phyloP scores from a whole-genome alignment of 2,888 invertebrate species.

The Polymixis lichenea region DNA sequence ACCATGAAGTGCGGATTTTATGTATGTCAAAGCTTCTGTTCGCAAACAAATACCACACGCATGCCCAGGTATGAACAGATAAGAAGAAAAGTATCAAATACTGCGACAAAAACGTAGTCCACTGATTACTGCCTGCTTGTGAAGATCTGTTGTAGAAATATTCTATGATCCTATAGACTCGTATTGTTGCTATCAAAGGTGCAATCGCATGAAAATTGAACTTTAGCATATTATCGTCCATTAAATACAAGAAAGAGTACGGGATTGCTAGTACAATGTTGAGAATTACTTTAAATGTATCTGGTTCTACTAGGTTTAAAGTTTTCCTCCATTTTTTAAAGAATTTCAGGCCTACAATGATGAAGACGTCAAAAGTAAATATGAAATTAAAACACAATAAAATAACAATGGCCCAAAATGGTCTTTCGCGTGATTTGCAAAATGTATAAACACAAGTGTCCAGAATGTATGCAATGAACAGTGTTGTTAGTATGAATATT shows the following conservation, averaged over 20 bases:
- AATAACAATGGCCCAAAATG: constrained; percentile 77
- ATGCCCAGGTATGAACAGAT: constrained; percentile 86
- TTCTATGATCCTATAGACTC: constrained; percentile 84
- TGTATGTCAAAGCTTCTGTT: constrained; percentile 81
- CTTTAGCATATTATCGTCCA: constrained; percentile 63
- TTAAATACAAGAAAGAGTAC: constrained; percentile 81
- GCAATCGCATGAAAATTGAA: constrained; percentile 81
- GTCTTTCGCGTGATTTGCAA: constrained; percentile 71
- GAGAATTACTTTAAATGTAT: constrained; percentile 77
- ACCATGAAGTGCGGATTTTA: constrained; percentile 83
- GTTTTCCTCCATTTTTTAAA: constrained; percentile 86
- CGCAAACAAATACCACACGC: constrained; percentile 86
- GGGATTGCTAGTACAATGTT: constrained; percentile 83
- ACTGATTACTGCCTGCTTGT: constrained; percentile 87
- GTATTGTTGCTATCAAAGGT: constrained; percentile 81
- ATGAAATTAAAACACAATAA: constrained; percentile 80
- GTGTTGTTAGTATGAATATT: constrained; percentile 78
- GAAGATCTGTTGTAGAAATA: constrained; percentile 85
- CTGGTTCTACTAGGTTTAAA: constrained; percentile 86
- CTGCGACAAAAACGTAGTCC: constrained; percentile 87
- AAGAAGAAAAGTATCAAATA: constrained; percentile 85
- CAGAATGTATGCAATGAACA: constrained; percentile 82
- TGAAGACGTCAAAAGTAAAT: constrained; percentile 81
- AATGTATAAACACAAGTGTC: constrained; percentile 86
- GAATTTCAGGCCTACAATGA: constrained; percentile 83